phyloP scores from a whole-genome alignment of 2,888 invertebrate genomes.

The Cybosia mesomella region DNA sequence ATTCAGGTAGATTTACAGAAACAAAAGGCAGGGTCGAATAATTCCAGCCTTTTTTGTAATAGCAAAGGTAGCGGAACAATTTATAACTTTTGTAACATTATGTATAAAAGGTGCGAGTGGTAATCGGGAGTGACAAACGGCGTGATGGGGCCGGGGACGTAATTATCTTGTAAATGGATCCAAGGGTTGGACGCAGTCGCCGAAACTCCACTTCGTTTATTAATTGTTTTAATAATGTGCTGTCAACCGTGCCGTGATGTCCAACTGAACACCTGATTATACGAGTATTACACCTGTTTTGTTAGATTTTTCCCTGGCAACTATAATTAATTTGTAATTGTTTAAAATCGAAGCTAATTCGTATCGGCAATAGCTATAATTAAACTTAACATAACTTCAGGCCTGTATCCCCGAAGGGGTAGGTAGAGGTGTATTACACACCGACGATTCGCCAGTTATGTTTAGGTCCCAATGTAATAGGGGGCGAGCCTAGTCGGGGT shows the following conservation, averaged over 20 bases:
- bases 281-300: background rate
- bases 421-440: too few relatives aligned
- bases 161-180: constrained; percentile 55
- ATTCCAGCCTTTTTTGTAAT: constrained; percentile 42
- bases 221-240: constrained; percentile 40
- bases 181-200: constrained; percentile 37
- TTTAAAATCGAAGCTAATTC: too few relatives aligned
- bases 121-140: constrained; percentile 39
- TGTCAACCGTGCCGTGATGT: constrained; percentile 17
- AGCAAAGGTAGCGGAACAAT: constrained; percentile 43
- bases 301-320: background rate
- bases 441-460: too few relatives aligned
- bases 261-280: constrained; percentile 7
- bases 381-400: too few relatives aligned
- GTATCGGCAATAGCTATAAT: too few relatives aligned
- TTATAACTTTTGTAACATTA: constrained; percentile 48
- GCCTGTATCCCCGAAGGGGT: too few relatives aligned
- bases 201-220: constrained; percentile 26
- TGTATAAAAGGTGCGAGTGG: constrained; percentile 21
- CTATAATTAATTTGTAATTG: background rate
- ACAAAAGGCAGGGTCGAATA: constrained; percentile 45
- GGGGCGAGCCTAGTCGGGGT: too few relatives aligned
- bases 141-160: constrained; percentile 26
- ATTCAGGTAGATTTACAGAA: constrained; percentile 18
- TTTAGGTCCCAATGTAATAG: too few relatives aligned